phyloP scores from a whole-genome alignment of 2,888 invertebrate species.

The Mesochorus sp. region DNA sequence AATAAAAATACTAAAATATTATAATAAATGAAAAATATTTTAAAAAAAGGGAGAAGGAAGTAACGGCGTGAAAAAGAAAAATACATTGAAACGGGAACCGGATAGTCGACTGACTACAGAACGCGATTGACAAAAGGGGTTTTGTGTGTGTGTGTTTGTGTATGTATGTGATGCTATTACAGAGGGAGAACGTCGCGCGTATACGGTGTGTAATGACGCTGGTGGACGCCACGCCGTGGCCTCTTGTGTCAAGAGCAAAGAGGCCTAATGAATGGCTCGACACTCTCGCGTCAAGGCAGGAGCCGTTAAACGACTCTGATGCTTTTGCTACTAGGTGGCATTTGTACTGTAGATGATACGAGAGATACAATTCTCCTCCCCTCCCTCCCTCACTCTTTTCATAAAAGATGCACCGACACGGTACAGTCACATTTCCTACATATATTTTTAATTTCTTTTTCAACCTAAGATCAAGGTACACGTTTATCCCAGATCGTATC shows the following conservation, averaged over 20 bases:
- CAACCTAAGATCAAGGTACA: neutral
- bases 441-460: neutral
- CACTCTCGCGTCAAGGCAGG: constrained; percentile 57
- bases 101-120: constrained; percentile 24
- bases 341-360: constrained; percentile 56
- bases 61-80: constrained; percentile 24
- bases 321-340: constrained; percentile 21
- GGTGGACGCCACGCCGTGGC: constrained; percentile 36
- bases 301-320: constrained; percentile 56
- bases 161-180: constrained; percentile 45
- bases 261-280: constrained; percentile 64
- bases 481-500: too few relatives aligned
- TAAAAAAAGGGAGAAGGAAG: neutral
- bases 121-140: constrained; percentile 41
- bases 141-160: too few relatives aligned
- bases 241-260: constrained; percentile 64
- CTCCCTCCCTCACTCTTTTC: neutral
- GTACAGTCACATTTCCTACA: neutral
- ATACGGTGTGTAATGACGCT: constrained; percentile 47
- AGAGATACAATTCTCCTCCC: constrained; percentile 16
- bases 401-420: neutral
- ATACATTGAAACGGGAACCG: neutral
- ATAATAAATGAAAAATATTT: neutral
- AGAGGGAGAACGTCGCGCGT: too few relatives aligned
- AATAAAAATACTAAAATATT: too few relatives aligned